Conservation (phyloP, 2,888 invertebrate species). For the Graphium colonna region DNA sequence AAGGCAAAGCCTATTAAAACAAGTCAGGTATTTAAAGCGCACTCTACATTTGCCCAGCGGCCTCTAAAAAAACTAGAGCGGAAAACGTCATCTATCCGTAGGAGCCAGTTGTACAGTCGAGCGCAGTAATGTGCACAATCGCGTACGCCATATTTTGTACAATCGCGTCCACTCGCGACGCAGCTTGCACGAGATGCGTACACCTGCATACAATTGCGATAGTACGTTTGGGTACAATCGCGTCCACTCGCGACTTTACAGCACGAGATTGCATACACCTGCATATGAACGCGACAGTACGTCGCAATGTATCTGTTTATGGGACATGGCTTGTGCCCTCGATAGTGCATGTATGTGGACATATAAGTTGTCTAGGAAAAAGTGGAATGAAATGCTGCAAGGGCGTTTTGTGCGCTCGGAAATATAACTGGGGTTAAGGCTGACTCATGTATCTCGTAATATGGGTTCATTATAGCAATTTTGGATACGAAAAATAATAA, state of each 20-base stretch:
- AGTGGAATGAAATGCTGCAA: neutral
- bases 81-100: constrained; percentile 22
- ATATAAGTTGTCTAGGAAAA: neutral
- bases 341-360: neutral
- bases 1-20: constrained; percentile 12
- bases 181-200: too few species aligned
- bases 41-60: constrained; percentile 13
- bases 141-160: neutral
- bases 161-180: neutral
- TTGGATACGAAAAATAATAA: too few species aligned
- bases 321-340: constrained; percentile 1
- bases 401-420: neutral
- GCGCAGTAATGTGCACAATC: neutral
- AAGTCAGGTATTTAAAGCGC: constrained; percentile 12
- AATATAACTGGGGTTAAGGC: neutral
- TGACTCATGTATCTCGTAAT: too few species aligned
- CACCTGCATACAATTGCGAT: neutral
- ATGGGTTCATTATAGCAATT: too few species aligned
- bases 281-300: neutral
- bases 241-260: too few species aligned
- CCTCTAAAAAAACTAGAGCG: constrained; percentile 25
- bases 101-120: constrained; percentile 6
- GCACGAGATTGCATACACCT: too few species aligned
- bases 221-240: too few species aligned
- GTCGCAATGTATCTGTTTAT: constrained; percentile 9